Conservation (phyloP, 2,888 invertebrate genomes). For the Drosophila siamana region DNA sequence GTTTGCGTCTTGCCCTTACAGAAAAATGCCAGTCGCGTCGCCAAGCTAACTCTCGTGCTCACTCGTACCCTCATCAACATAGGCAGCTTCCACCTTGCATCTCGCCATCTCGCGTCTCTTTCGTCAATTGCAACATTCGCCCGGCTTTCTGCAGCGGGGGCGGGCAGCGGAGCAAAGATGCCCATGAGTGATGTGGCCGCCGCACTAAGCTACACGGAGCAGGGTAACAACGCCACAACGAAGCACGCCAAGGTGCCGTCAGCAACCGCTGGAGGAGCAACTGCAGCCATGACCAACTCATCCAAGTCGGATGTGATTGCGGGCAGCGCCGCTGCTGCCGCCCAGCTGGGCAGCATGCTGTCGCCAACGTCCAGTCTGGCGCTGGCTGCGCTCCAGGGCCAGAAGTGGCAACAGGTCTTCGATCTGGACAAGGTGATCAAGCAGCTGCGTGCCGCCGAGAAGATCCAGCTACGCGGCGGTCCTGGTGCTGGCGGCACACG, state of each 20-base stretch:
- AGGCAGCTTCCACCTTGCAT: constrained; percentile 53
- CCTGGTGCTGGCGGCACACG: constrained; percentile 47
- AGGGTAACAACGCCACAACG: constrained; percentile 49
- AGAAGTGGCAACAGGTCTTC: constrained; percentile 81
- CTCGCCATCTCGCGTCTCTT: constrained; percentile 26
- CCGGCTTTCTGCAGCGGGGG: constrained; percentile 1
- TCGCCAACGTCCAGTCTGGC: constrained; percentile 31
- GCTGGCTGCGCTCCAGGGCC: constrained; percentile 68
- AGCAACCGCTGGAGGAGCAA: constrained; percentile 25
- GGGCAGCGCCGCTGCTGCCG: constrained; percentile 32
- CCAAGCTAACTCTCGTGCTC: constrained; percentile 57
- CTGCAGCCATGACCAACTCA: constrained; percentile 54
- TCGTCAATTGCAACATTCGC: constrained; percentile 18
- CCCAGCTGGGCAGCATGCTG: constrained; percentile 48
- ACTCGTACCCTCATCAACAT: constrained; percentile 54
- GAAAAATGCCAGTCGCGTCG: constrained; percentile 57
- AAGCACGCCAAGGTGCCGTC: constrained; percentile 43
- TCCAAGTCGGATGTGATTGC: constrained; percentile 51
- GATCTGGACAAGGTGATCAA: constrained; percentile 82
- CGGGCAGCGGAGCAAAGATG: constrained; percentile 43
- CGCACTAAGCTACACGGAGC: constrained; percentile 62
- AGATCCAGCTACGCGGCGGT: constrained; percentile 68
- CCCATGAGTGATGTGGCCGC: constrained; percentile 69
- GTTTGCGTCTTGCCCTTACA: constrained; percentile 14
- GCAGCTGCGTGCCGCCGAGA: constrained; percentile 79